Conservation (phyloP, 2,888 invertebrate genomes). For the Hypsopygia costalis region DNA sequence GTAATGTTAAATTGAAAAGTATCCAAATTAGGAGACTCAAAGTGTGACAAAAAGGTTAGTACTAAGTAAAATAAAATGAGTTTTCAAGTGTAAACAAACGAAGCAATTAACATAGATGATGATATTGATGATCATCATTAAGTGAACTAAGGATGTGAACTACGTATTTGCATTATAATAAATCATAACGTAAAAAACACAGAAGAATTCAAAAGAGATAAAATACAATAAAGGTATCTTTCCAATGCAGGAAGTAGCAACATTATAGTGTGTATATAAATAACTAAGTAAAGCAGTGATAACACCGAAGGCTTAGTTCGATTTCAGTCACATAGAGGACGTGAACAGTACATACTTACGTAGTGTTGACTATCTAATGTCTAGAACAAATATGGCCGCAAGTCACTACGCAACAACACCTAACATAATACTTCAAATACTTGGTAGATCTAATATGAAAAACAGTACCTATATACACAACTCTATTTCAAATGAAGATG, state of each 20-base stretch:
- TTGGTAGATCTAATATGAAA: background rate
- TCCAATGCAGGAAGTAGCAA: background rate
- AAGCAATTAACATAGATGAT: background rate
- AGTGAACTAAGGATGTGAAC: no score
- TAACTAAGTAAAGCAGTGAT: constrained; percentile 23
- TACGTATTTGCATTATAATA: no score
- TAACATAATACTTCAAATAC: constrained; percentile 22
- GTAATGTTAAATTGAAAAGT: background rate
- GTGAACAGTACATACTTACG: constrained; percentile 30
- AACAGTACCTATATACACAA: background rate
- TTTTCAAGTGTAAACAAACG: background rate
- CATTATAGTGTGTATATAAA: constrained; percentile 4
- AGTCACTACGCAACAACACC: no score
- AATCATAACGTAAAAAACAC: no score
- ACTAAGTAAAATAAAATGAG: background rate
- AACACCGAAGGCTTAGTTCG: constrained; percentile 30
- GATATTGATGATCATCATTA: no score
- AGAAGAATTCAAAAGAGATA: no score
- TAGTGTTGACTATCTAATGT: constrained; percentile 48
- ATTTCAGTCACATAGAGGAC: constrained; percentile 48
- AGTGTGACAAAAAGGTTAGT: background rate
- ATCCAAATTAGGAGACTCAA: background rate
- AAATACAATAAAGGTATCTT: no score
- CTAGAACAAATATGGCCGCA: constrained; percentile 59
- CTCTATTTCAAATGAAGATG: background rate